Base-by-base conservation (phyloP, 2,888 invertebrate species). In the Acanthosepion esculentum region DNA sequence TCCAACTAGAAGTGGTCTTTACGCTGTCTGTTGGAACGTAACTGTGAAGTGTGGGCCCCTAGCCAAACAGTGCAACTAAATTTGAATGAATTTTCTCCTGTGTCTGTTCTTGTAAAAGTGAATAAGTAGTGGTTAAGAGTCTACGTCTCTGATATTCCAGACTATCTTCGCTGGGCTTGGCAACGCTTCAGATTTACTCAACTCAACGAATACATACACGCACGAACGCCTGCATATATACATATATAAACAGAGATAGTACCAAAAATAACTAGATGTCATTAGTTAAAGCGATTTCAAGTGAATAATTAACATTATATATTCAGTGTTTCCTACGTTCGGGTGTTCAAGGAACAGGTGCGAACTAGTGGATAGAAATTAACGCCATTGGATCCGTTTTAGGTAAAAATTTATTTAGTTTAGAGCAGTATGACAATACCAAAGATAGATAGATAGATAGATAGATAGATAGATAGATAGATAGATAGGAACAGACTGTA, bases 11-110 rank as follows among this genome's bases (percentile, higher is more conserved):
- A 78, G 78, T 10, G 78, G 78, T 78, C 78, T 78, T 78, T 78
- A 78, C 78, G 78, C 78, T n/a, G 78, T 78, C 78, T 78, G 78
- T 78, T 78, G n/a, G 78, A 78, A 78, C n/a, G 78, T n/a, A 78
- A n/a, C n/a, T 78, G 12, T 78, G n/a, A 78, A 78, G n/a, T 78
- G n/a, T 78, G 78, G 78, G 78, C 78, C 78, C 15, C 12, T 0
- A n/a, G 78, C 78, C 78, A 78, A 78, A 12, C 78, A 78, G 78
- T n/a, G 78, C n/a, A 78, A 78, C 78, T n/a, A 78, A 78, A 78
- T n/a, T 7, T 78, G 78, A 78, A 78, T 78, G 78, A n/a, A n/a
- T 8, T 78, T n/a, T 78, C n/a, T 15, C 18, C n/a, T 78, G n/a
- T n/a, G n/a, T 78, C 78, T 78, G n/a, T 15, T n/a, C 78, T 78